A percentile compares a stretch with the other conserved stretches of the same genome.
Conservation (phyloP, 2,888 invertebrate genomes). For the Globia sparganii region DNA sequence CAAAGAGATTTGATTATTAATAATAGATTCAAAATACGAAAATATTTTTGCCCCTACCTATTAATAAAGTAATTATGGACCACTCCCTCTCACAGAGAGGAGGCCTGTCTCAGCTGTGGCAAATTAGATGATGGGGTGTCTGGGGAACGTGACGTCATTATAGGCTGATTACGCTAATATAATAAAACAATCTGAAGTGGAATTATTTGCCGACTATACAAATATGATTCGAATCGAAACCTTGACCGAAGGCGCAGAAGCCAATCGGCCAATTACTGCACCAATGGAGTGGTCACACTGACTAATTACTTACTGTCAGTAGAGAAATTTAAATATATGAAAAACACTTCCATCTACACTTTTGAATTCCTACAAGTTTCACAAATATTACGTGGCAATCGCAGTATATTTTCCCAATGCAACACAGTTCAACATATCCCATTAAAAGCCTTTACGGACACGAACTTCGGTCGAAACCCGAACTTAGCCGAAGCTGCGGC, state of each 20-base stretch:
- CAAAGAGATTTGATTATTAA: too few species aligned
- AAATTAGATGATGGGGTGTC: too few species aligned
- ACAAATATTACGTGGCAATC: background rate
- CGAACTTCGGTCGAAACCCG: conserved; percentile 21
- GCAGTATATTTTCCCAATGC: background rate
- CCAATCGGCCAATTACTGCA: background rate
- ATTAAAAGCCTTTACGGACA: conserved; percentile 34
- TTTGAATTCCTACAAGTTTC: background rate
- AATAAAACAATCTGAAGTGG: too few species aligned
- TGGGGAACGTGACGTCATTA: too few species aligned
- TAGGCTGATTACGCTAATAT: background rate
- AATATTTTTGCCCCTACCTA: too few species aligned
- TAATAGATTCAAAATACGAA: too few species aligned
- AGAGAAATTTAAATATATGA: background rate
- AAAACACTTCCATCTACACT: background rate
- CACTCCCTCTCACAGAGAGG: background rate
- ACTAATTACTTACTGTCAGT: background rate
- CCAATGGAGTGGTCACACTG: background rate
- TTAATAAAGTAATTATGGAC: too few species aligned
- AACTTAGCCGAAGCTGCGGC: conserved; percentile 36
- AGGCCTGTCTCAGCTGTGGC: too few species aligned
- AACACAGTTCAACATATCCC: conserved; percentile 6
- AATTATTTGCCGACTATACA: too few species aligned
- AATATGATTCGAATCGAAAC: background rate
- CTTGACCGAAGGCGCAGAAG: background rate